These are phyloP conservation scores for Rhopalosiphum maidis DNA, from an alignment of 1,140 invertebrate genomes.

Conservation along the genomic window DNA sequence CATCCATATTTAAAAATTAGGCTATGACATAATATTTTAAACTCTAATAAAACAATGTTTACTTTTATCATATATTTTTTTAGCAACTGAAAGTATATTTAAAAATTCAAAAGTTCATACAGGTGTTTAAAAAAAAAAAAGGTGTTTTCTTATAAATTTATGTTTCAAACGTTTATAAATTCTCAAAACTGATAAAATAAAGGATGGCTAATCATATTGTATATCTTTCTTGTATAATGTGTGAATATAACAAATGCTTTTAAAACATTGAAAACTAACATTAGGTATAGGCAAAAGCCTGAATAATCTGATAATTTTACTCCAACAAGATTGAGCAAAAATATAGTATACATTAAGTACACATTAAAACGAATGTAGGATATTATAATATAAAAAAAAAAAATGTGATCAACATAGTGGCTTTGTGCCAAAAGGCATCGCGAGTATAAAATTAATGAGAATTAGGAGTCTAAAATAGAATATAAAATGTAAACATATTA, in stretches of 20 bases:
- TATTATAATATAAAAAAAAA: conserved; percentile 17
- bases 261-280: background rate
- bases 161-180: background rate
- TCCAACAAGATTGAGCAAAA: background rate
- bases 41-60: background rate
- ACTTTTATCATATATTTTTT: background rate
- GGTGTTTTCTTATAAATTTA: background rate
- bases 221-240: background rate
- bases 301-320: background rate
- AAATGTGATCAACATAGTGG: background rate
- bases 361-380: background rate
- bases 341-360: background rate
- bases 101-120: background rate
- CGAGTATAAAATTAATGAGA: conserved; percentile 38
- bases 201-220: background rate
- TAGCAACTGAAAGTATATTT: background rate
- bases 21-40: background rate
- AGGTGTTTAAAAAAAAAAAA: background rate
- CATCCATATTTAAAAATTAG: background rate
- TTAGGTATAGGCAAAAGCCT: background rate
- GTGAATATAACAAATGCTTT: background rate
- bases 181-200: background rate
- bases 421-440: background rate
- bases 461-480: conserved; percentile 50
- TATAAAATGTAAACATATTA: background rate